Evolutionary conservation across 1,140 invertebrate genomes (phyloP).

Genomic region (Trichonephila inaurata): DNA sequence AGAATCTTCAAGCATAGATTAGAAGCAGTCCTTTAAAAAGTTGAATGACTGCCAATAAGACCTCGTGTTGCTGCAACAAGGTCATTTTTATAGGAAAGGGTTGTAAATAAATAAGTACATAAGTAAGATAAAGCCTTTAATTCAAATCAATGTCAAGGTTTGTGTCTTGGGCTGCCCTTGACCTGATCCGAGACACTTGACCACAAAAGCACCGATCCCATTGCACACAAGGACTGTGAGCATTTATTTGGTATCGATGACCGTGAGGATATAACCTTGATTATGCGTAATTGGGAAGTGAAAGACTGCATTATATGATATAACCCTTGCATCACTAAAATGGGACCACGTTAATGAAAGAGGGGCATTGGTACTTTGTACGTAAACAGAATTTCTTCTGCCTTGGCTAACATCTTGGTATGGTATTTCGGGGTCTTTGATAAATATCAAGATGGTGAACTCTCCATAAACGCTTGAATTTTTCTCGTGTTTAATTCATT

Average conservation of each 20-base stretch:
- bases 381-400: conserved; percentile 1
- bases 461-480: no score
- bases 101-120: conserved; percentile 25
- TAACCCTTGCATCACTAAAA: background rate
- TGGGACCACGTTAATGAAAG: background rate
- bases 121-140: background rate
- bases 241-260: background rate
- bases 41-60: background rate
- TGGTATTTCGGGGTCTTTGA: no score
- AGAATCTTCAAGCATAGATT: no score
- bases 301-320: conserved; percentile 15
- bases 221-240: background rate
- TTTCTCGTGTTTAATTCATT: no score
- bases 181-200: conserved; percentile 34
- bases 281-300: background rate
- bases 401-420: background rate
- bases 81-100: background rate
- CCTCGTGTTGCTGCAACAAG: background rate
- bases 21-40: background rate
- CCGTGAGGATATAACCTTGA: conserved; percentile 30
- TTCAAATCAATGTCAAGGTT: conserved; percentile 31
- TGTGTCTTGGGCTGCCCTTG: conserved; percentile 20
- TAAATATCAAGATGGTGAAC: no score
- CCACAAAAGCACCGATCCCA: background rate
- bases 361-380: background rate